These are phyloP conservation scores for Phymastichus coffea DNA, from an alignment of 1,140 invertebrate species.

Conservation along the genomic window DNA sequence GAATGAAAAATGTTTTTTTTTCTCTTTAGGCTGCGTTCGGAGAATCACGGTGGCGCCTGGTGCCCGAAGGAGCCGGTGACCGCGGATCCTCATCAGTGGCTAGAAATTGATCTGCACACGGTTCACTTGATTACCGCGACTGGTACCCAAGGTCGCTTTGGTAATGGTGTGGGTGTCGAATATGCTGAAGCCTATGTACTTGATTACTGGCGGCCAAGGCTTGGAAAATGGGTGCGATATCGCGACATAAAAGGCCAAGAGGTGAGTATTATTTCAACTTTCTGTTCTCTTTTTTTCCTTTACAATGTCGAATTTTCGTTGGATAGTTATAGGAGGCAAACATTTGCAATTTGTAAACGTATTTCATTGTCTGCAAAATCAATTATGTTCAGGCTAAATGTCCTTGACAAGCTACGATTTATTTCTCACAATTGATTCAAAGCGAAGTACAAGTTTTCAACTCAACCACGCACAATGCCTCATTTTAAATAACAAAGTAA, in stretches of 20 bases:
- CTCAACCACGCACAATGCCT: no score
- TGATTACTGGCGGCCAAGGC: constrained; percentile 74
- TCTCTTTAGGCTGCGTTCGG: constrained; percentile 78
- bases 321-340: not conserved
- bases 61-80: constrained; percentile 77
- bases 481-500: no score
- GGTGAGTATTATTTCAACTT: constrained; percentile 54
- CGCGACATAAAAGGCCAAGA: constrained; percentile 68
- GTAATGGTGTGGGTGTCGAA: constrained; percentile 80
- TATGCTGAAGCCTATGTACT: constrained; percentile 76
- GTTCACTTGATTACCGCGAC: constrained; percentile 78
- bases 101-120: constrained; percentile 73
- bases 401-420: no score
- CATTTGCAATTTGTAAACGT: no score
- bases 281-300: constrained; percentile 13
- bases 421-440: no score
- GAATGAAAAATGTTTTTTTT: no score
- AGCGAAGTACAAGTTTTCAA: no score
- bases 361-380: no score
- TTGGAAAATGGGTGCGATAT: constrained; percentile 74
- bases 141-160: constrained; percentile 83
- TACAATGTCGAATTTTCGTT: not conserved
- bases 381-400: no score
- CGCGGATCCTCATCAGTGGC: constrained; percentile 73
- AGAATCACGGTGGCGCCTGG: constrained; percentile 81